Base-by-base conservation (phyloP, 2,797 vertebrate species). In the Phaenicophaeus curvirostris region DNA sequence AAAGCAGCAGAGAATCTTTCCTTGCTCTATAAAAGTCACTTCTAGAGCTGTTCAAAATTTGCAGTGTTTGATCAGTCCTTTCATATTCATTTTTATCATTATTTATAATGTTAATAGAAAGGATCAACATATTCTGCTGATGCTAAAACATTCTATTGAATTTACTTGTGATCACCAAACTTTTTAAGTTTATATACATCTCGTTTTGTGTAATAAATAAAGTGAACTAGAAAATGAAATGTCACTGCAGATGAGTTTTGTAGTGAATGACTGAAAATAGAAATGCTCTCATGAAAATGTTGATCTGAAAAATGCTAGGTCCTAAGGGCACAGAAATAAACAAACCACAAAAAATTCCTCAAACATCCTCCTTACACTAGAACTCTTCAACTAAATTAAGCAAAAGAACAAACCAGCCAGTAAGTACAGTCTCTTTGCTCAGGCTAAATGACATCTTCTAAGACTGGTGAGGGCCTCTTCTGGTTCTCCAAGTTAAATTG, bases 291-390 rank as follows among this genome's bases (percentile, higher is more conserved):
- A 50, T 50, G 83, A 94, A 85, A 83, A 94, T 30, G 72, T 51
- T 83, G 88, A 93, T 88, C 83, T 77, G 62, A 80, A 86, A 88
- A 94, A 95, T 75, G 86, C 65, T 87, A 94, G 46, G 68, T 94
- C 86, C 75, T 90, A 74, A 68, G 92, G 92, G 84, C 75, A 95
- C 27, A 71, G 81, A 87, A 90, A 90, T 79, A 95, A 96, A 93
- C 88, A 92, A 94, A 89, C 54, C 2, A 13, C 81, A 89, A 82
- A 90, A 90, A 89, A 65, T 61, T 90, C 73, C 84, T 90, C 59
- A 88, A 86, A 93, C 83, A 79, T 90, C 77, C 86, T 90, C 59
- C 62, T 93, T 65, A 77, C 1, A 5, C 72, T 65, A 89, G 37
- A 90, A 39, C 61, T 87, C 95, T 93, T 89, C 80, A 93, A 67